These are phyloP conservation scores for Pseudococcus longispinus DNA, from an alignment of 2,888 invertebrate genomes.

Conservation along the genomic window DNA sequence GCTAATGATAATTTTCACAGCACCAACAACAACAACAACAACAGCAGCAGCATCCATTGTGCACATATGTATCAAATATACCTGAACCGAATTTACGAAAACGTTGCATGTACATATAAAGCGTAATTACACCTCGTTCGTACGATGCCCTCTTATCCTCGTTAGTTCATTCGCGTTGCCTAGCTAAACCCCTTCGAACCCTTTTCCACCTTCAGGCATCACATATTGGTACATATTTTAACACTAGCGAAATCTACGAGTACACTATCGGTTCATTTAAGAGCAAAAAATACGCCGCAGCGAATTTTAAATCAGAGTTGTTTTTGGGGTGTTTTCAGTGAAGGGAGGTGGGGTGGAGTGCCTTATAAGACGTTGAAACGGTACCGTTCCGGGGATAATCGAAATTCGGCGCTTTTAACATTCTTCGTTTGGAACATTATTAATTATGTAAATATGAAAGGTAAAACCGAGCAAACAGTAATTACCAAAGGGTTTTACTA, in stretches of 20 bases:
- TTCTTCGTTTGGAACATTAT: conserved; percentile 28
- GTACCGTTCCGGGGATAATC: not conserved
- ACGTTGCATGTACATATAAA: conserved; percentile 35
- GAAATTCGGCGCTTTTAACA: conserved; percentile 42
- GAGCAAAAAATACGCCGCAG: not conserved
- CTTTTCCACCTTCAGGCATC: too few relatives aligned
- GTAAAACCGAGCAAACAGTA: conserved; percentile 45
- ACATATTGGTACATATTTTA: not conserved
- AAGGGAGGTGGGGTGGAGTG: not conserved
- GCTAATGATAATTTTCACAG: conserved; percentile 44
- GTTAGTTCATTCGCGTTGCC: not conserved
- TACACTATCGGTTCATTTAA: not conserved
- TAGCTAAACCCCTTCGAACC: not conserved
- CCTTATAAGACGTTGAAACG: not conserved
- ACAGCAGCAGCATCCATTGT: not conserved
- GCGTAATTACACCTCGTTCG: not conserved
- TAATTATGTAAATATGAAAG: conserved; percentile 45
- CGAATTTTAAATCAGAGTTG: not conserved
- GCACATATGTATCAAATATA: not conserved
- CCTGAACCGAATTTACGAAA: not conserved
- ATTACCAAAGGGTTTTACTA: conserved; percentile 37
- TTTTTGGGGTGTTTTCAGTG: not conserved
- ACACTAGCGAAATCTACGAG: not conserved
- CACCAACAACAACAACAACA: too few relatives aligned
- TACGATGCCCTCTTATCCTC: not conserved